Evolutionary conservation across 2,797 vertebrate genomes (phyloP).

Genomic region (Dendrocincla fuliginosa): DNA sequence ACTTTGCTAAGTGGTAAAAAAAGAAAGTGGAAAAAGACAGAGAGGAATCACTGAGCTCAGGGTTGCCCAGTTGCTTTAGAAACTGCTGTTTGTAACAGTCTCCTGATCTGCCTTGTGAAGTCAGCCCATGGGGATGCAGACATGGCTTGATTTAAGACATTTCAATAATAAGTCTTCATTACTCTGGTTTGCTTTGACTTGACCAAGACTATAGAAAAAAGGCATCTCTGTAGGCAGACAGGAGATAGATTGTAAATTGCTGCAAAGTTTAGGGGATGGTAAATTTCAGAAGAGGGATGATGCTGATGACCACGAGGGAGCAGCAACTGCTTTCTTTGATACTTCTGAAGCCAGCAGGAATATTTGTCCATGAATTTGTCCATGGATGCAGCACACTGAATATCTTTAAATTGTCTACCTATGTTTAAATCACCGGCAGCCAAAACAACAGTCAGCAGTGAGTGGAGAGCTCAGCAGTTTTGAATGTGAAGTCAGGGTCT

Average conservation of each 20-base stretch:
- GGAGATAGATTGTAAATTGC: rapidly evolving
- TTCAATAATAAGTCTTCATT: not conserved
- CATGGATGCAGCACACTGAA: not conserved
- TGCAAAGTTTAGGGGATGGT: not conserved
- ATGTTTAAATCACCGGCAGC: not conserved
- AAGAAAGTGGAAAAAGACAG: not conserved
- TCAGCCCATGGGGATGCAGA: not conserved
- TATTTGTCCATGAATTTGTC: not conserved
- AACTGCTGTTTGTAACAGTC: not conserved
- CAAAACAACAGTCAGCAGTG: not conserved
- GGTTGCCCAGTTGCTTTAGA: not conserved
- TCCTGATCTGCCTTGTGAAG: rapidly evolving
- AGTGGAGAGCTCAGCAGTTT: not conserved
- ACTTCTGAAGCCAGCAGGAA: not conserved
- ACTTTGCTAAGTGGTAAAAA: not conserved
- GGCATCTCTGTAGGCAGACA: not conserved
- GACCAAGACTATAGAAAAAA: not conserved
- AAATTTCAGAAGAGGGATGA: not conserved
- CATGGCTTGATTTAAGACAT: not conserved
- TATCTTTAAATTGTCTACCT: not conserved
- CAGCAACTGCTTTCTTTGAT: conserved; percentile 33
- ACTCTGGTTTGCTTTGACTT: not conserved
- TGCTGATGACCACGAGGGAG: conserved; percentile 23
- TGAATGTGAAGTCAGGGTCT: not conserved
- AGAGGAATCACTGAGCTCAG: not conserved